Evolutionary conservation across 2,113 vertebrate genomes (phyloP), one percentile per base, ranked within the genome.

Genomic region (Romanogobio albipinnatus): DNA sequence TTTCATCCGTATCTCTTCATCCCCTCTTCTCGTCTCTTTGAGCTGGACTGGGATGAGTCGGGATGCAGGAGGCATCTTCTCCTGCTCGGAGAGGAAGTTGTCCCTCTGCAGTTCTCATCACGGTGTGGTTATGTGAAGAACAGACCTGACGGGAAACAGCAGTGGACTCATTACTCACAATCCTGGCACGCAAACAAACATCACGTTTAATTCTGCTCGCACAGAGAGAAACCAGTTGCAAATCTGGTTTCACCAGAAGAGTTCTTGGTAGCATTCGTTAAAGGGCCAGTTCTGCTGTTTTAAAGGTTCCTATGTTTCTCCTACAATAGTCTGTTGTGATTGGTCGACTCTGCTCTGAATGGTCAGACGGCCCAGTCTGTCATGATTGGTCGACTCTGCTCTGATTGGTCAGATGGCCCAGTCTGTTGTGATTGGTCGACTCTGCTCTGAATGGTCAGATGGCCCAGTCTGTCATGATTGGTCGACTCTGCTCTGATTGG

Each of bases 71-170:
- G 39, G n/a, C 39, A n/a, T n/a, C n/a, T 71, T 70, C 24, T 74
- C 33, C 76, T 84, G n/a, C 13, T 29, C 36, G 58, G 47, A 74
- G 45, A 84, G 86, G 86, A 87, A 87, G 76, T 75, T 79, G 76
- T 49, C 11, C 29, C 82, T 80, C 82, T 87, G 76, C 76, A 81
- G 82, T 87, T 84, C 82, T 87, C 79, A 80, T 87, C 53, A 80
- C 9, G 9, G 10, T 58, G 49, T 1, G 7, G 58, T 83, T 33
- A 75, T 53, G 62, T 11, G 71, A 24, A 62, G 74, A 74, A 75
- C 82, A 64, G 33, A 77, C 22, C 15, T 36, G 26, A 24, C 9
- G 26, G 61, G 14, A 5, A 74, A 76, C n/a, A 53, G 3, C 47
- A 2, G 26, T 76, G 47, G 53, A 56, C 71, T 64, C 53, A 56